A percentile compares a stretch with the other conserved stretches of the same genome.
Conservation (phyloP, 2,888 invertebrate genomes). For the Dicycla oo region DNA sequence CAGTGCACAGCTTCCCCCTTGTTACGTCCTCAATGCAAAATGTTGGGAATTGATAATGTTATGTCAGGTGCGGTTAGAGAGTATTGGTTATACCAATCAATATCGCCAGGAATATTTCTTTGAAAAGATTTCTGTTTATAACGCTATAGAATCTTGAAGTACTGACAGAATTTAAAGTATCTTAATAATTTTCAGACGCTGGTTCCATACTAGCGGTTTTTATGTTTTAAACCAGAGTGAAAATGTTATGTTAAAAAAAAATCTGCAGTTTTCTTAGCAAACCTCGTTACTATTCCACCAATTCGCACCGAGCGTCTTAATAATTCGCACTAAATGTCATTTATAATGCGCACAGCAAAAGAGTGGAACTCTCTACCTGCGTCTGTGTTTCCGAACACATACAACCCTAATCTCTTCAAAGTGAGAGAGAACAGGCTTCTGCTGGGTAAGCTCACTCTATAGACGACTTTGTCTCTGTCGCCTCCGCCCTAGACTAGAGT, state of each 20-base stretch:
- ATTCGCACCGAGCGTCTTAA: too few relatives aligned
- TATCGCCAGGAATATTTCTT: background rate
- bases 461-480: too few relatives aligned
- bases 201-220: background rate
- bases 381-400: too few relatives aligned
- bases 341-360: too few relatives aligned
- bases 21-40: slow-evolving; percentile 21
- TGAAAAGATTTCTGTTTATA: background rate
- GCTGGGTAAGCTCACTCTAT: too few relatives aligned
- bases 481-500: too few relatives aligned
- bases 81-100: slow-evolving; percentile 2
- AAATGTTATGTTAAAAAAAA: background rate
- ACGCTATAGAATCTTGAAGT: background rate
- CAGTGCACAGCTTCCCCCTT: slow-evolving; percentile 13
- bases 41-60: slow-evolving; percentile 21
- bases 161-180: background rate
- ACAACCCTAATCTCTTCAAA: too few relatives aligned
- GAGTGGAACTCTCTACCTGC: too few relatives aligned
- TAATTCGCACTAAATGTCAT: too few relatives aligned
- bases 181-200: slow-evolving; percentile 4
- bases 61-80: slow-evolving; percentile 23
- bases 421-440: too few relatives aligned
- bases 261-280: background rate
- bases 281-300: too few relatives aligned
- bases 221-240: background rate